Conservation (phyloP, 2,888 invertebrate species). For the Seira sanloemensis region DNA sequence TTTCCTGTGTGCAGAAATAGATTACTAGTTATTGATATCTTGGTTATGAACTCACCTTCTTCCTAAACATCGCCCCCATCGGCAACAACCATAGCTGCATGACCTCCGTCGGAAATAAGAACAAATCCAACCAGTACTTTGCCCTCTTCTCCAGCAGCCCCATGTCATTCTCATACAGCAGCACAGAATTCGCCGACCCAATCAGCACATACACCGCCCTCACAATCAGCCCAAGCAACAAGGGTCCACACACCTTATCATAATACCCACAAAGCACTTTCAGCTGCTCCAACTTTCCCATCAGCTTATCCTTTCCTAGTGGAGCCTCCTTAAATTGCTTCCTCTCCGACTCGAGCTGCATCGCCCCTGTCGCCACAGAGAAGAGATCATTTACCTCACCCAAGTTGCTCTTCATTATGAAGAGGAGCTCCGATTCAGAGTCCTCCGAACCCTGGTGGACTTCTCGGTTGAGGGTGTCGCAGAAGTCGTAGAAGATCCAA, state of each 20-base stretch:
- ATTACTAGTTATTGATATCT: no score
- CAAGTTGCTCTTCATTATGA: background rate
- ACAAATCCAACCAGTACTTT: conserved; percentile 50
- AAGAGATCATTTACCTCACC: conserved; percentile 25
- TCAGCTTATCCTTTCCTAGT: conserved; percentile 33
- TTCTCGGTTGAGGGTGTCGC: conserved; percentile 16
- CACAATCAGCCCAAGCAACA: conserved; percentile 62
- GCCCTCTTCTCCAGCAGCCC: background rate
- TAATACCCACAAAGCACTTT: conserved; percentile 59
- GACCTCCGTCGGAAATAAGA: conserved; percentile 56
- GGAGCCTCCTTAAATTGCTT: conserved; percentile 3
- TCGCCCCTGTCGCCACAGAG: conserved; percentile 15
- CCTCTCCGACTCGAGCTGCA: background rate
- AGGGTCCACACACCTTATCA: conserved; percentile 63
- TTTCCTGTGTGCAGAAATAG: no score
- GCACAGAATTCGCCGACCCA: conserved; percentile 59
- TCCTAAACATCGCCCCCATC: conserved; percentile 53
- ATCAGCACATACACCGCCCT: conserved; percentile 65
- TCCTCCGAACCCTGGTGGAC: no score
- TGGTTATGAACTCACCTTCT: conserved; percentile 57
- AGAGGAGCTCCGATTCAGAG: background rate
- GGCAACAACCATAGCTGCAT: conserved; percentile 59
- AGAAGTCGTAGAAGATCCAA: conserved; percentile 67
- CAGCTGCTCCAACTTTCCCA: conserved; percentile 64
- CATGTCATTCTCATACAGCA: conserved; percentile 45